Conservation (phyloP, 2,797 vertebrate species). For the Gymnoscopelus microlampas region DNA sequence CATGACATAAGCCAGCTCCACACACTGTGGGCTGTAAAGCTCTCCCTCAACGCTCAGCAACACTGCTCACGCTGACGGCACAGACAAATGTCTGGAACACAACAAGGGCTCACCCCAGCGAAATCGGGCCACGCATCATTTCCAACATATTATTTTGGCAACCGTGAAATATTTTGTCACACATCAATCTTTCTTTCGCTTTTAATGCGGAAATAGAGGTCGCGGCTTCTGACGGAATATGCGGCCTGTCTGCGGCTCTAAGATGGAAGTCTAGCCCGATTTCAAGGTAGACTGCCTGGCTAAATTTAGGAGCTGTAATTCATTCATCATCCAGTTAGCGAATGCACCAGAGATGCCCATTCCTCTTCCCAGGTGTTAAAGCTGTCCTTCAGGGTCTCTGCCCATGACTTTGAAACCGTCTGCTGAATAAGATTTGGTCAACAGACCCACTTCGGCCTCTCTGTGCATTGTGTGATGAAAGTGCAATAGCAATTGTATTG, state of each 20-base stretch:
- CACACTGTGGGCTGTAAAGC: too few relatives aligned
- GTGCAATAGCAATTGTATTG: neutral
- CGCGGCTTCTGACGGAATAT: slow-evolving; percentile 66
- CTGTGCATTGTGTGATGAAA: slow-evolving; percentile 9
- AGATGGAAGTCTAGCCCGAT: slow-evolving; percentile 76
- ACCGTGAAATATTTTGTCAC: slow-evolving; percentile 67
- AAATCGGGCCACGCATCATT: slow-evolving; percentile 49
- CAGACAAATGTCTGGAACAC: slow-evolving; percentile 52
- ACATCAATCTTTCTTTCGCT: slow-evolving; percentile 69
- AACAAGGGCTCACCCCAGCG: slow-evolving; percentile 12
- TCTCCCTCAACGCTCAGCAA: too few relatives aligned
- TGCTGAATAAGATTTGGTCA: slow-evolving; percentile 64
- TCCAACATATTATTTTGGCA: slow-evolving; percentile 60
- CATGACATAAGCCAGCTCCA: too few relatives aligned
- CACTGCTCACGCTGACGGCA: too few relatives aligned
- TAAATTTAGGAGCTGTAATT: slow-evolving; percentile 83
- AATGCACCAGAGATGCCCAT: slow-evolving; percentile 77
- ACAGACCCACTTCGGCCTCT: slow-evolving; percentile 47
- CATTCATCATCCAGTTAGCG: slow-evolving; percentile 81
- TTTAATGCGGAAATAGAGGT: slow-evolving; percentile 71
- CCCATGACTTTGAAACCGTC: slow-evolving; percentile 78
- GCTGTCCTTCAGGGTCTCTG: slow-evolving; percentile 82
- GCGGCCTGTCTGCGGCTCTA: slow-evolving; percentile 57
- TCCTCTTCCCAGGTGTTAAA: slow-evolving; percentile 76
- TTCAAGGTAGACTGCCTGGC: slow-evolving; percentile 84